Percentiles rank a stretch among this genome's conserved stretches.
Evolutionary conservation across 2,888 invertebrate genomes (phyloP).

Genomic region (Scaptomyza reducta): DNA sequence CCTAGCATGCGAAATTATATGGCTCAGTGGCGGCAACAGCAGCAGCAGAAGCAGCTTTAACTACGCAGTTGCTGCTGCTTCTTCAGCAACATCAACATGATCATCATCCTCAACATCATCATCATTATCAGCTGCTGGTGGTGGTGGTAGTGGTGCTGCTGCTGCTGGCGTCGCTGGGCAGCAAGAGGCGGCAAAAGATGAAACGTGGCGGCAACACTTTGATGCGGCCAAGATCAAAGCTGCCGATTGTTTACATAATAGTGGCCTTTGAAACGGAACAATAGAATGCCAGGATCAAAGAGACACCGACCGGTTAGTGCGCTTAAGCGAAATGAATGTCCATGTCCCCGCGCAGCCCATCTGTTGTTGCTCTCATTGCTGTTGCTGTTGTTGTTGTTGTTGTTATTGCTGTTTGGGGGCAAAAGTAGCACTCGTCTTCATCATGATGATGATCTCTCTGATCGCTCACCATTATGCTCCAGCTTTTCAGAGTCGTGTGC

Average conservation of each 20-base stretch:
- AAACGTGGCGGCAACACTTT: conserved; percentile 81
- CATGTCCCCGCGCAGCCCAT: conserved; percentile 45
- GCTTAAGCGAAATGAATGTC: conserved; percentile 78
- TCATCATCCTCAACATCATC: conserved; percentile 33
- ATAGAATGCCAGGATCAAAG: conserved; percentile 85
- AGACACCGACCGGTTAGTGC: conserved; percentile 78
- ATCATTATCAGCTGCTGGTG: conserved; percentile 44
- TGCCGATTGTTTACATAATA: conserved; percentile 89
- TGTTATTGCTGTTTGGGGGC: conserved; percentile 29
- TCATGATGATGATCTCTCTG: conserved; percentile 46
- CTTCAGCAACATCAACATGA: conserved; percentile 46
- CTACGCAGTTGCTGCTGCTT: conserved; percentile 65
- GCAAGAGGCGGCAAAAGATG: conserved; percentile 67
- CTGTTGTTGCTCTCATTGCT: conserved; percentile 23
- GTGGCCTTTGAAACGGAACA: conserved; percentile 87
- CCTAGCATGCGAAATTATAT: conserved; percentile 77
- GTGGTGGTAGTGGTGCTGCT: conserved; percentile 45
- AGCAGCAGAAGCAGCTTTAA: conserved; percentile 54
- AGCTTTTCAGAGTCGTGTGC: conserved; percentile 46
- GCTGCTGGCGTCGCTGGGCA: conserved; percentile 65
- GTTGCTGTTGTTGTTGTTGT: conserved; percentile 20
- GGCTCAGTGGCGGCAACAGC: conserved; percentile 56
- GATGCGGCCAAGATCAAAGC: conserved; percentile 87
- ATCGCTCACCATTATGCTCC: conserved; percentile 43
- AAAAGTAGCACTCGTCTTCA: conserved; percentile 58